Evolutionary conservation across 1,140 invertebrate genomes (phyloP).

Genomic region (Drosophila orena): DNA sequence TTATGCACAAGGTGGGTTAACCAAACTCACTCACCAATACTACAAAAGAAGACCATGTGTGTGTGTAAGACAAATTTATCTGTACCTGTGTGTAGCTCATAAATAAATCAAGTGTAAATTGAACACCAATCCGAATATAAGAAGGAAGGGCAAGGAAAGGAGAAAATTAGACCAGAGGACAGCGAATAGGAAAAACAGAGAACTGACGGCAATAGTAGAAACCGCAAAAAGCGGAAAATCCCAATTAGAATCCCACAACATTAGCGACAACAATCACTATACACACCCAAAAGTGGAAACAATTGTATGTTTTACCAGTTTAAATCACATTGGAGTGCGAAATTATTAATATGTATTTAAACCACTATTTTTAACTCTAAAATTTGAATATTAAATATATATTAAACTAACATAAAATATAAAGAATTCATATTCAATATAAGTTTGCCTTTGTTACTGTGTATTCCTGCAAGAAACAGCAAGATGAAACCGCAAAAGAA

Average conservation of each 20-base stretch:
- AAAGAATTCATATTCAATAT: background rate
- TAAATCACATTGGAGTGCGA: too few relatives aligned
- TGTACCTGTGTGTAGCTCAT: slow-evolving; percentile 18
- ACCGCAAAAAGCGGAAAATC: slow-evolving; percentile 59
- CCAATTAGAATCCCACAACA: slow-evolving; percentile 55
- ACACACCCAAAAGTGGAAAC: background rate
- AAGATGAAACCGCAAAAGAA: slow-evolving; percentile 18
- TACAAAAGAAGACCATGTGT: slow-evolving; percentile 11
- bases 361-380: too few relatives aligned
- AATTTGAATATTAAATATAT: too few relatives aligned
- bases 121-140: slow-evolving; percentile 51
- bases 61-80: slow-evolving; percentile 4
- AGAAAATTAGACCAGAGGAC: slow-evolving; percentile 5
- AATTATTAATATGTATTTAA: too few relatives aligned
- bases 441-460: background rate
- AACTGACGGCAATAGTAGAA: slow-evolving; percentile 28
- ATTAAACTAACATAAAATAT: too few relatives aligned
- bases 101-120: slow-evolving; percentile 71
- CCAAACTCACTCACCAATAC: slow-evolving; percentile 9
- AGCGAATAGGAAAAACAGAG: background rate
- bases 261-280: slow-evolving; percentile 8
- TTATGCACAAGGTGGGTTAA: slow-evolving; percentile 37
- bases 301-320: too few relatives aligned
- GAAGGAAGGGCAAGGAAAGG: slow-evolving; percentile 6
- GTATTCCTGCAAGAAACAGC: background rate